Conservation (phyloP, 2,113 vertebrate species). For the Oriolus oriolus region DNA sequence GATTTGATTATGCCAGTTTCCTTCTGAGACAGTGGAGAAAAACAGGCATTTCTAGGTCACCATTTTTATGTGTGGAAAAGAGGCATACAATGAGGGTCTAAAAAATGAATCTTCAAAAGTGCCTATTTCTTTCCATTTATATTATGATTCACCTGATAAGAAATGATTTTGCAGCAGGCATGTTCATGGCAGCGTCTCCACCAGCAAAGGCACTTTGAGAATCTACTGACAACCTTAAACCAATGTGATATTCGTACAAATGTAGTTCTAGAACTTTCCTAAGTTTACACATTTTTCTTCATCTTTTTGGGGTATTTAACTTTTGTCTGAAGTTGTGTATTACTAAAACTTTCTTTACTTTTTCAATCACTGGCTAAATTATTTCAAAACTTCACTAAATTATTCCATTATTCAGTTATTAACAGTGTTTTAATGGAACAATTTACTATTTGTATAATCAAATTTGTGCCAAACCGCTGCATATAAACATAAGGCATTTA, state of each 20-base stretch:
- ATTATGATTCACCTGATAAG: not conserved
- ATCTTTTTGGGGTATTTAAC: rapidly evolving
- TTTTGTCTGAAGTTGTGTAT: not conserved
- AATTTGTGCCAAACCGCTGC: not conserved
- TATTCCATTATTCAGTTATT: not conserved
- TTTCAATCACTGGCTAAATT: not conserved
- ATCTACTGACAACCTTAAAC: not conserved
- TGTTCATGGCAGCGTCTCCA: not conserved
- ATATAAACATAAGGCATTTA: not conserved
- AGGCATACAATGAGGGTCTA: not conserved
- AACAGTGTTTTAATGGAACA: not conserved
- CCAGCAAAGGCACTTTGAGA: not conserved
- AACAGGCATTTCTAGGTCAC: not conserved
- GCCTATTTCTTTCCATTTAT: not conserved
- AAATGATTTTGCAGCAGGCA: not conserved
- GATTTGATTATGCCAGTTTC: not conserved
- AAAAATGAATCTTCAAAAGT: not conserved
- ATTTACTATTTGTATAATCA: not conserved
- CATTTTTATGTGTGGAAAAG: not conserved
- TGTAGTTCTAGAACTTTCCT: not conserved
- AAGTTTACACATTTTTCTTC: not conserved
- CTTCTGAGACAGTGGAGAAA: not conserved
- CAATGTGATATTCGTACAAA: rapidly evolving
- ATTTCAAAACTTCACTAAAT: not conserved
- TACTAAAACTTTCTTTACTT: not conserved